Evolutionary conservation across 2,113 vertebrate genomes (phyloP).

Genomic region (Thoracochromis brauschi): DNA sequence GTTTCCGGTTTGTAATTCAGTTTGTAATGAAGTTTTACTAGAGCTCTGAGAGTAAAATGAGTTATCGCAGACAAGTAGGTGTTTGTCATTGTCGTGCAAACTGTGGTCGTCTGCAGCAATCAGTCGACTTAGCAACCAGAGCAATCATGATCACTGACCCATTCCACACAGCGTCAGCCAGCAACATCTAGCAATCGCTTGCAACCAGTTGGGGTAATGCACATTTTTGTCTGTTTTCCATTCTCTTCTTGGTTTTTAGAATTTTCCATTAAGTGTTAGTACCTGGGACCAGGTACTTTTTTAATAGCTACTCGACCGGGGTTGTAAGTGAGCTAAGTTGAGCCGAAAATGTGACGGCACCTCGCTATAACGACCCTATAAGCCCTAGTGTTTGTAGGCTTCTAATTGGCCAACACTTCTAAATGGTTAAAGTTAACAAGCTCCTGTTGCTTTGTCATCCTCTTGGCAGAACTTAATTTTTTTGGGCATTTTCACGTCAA

Average conservation of each 20-base stretch:
- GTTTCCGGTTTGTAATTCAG: not conserved
- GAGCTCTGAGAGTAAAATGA: not conserved
- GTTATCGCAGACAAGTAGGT: not conserved
- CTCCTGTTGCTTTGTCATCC: not conserved
- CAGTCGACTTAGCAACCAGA: not conserved
- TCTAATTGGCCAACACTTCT: not conserved
- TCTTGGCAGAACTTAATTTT: not conserved
- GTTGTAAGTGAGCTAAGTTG: not conserved
- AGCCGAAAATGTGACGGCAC: fast-evolving
- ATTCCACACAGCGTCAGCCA: not conserved
- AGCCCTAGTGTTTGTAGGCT: not conserved
- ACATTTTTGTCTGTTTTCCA: not conserved
- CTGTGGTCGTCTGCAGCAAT: not conserved
- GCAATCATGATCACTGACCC: not conserved
- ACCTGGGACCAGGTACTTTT: not conserved
- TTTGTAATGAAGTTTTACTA: not conserved
- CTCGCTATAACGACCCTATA: not conserved
- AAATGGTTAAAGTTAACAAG: not conserved
- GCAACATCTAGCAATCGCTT: not conserved
- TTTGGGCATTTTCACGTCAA: not conserved
- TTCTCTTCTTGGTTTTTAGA: not conserved
- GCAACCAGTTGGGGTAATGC: not conserved
- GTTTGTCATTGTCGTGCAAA: not conserved
- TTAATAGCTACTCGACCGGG: not conserved
- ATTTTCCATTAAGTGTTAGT: not conserved